Evolutionary conservation across 1,140 invertebrate genomes (phyloP).

Genomic region (Temnothorax longispinosus): DNA sequence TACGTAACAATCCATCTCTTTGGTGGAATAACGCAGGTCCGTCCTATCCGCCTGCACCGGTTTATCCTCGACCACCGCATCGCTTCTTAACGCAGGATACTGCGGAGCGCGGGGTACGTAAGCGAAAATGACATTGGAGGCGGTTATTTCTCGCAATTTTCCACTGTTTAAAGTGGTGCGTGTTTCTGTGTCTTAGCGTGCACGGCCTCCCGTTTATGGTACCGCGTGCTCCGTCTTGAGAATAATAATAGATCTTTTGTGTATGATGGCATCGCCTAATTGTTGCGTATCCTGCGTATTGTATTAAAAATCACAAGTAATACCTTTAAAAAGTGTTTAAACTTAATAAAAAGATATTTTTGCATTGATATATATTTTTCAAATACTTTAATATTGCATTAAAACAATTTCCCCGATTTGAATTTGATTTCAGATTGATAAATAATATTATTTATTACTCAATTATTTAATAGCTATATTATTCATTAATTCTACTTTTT

Average conservation of each 20-base stretch:
- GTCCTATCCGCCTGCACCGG: conserved; percentile 66
- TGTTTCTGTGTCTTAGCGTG: conserved; percentile 81
- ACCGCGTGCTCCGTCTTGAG: conserved; percentile 75
- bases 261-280: conserved; percentile 62
- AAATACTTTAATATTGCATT: background rate
- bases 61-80: conserved; percentile 46
- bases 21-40: conserved; percentile 78
- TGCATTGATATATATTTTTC: background rate
- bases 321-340: background rate
- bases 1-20: conserved; percentile 72
- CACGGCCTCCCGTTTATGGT: conserved; percentile 77
- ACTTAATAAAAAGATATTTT: conserved; percentile 3
- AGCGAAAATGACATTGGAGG: conserved; percentile 82
- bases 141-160: conserved; percentile 77
- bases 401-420: background rate
- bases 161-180: conserved; percentile 83
- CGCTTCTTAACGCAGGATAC: conserved; percentile 70
- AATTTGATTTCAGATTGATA: background rate
- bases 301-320: background rate
- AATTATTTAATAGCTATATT: background rate
- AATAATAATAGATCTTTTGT: conserved; percentile 22
- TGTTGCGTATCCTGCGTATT: background rate
- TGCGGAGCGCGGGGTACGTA: conserved; percentile 75
- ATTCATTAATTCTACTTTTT: background rate
- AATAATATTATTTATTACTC: background rate